Conservation (phyloP, 2,797 vertebrate species). For the Pantherophis vulpinus region DNA sequence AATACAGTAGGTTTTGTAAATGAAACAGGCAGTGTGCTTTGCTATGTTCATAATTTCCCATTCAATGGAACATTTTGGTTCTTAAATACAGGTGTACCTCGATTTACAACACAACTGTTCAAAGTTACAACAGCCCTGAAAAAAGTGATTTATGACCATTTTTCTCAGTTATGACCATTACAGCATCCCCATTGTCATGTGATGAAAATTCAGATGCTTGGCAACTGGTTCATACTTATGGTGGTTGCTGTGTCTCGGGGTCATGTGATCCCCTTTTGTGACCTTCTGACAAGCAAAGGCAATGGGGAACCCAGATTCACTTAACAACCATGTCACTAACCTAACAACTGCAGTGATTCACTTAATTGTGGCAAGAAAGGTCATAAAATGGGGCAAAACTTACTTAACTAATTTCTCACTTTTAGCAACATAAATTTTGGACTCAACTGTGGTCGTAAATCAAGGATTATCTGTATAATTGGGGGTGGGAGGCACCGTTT, state of each 20-base stretch:
- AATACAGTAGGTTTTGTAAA: background rate
- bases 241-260: accelerated
- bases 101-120: background rate
- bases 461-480: background rate
- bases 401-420: background rate
- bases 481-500: too few relatives aligned
- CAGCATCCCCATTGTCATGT: too few relatives aligned
- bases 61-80: background rate
- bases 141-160: background rate
- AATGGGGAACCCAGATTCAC: background rate
- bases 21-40: background rate
- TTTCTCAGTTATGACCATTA: background rate
- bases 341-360: background rate
- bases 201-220: background rate
- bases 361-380: background rate
- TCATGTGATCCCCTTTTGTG: background rate
- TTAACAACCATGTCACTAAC: background rate
- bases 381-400: background rate
- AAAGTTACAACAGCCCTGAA: background rate
- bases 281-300: background rate
- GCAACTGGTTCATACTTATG: background rate
- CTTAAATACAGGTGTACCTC: background rate
- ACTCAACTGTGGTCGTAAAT: background rate
- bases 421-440: background rate
- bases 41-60: background rate